Conservation (phyloP, 2,888 invertebrate species). For the Hartigia nigra region DNA sequence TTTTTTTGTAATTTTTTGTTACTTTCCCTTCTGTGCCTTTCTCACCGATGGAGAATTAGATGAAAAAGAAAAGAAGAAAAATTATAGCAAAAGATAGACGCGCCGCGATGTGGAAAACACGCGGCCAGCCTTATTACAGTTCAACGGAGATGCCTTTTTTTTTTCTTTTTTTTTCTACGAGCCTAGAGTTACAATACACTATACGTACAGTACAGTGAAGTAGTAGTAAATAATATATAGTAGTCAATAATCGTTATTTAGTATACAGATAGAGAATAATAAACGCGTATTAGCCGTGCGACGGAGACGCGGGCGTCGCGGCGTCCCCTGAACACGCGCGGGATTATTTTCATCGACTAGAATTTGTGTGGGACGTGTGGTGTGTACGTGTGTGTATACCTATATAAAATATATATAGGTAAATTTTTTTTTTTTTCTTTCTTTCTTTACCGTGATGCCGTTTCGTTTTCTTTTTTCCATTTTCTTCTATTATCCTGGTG, state of each 20-base stretch:
- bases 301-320: neutral
- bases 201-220: neutral
- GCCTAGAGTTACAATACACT: neutral
- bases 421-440: too few species aligned
- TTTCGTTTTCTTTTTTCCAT: conserved; percentile 38
- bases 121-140: neutral
- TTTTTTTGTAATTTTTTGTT: neutral
- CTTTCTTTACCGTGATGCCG: conserved; percentile 30
- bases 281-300: neutral
- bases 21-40: neutral
- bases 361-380: conserved; percentile 62
- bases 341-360: conserved; percentile 64
- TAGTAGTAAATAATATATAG: neutral
- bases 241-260: neutral
- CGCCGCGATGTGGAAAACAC: neutral
- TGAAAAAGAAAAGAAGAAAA: neutral
- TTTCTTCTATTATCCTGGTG: too few species aligned
- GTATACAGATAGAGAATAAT: neutral
- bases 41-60: neutral
- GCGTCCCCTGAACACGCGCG: conserved; percentile 37
- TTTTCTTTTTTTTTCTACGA: too few species aligned
- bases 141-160: neutral
- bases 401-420: neutral
- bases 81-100: neutral
- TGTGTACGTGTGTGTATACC: neutral